Evolutionary conservation across 2,888 invertebrate species (phyloP), one percentile per base, ranked within the genome.

Genomic region (Philereme transversata): DNA sequence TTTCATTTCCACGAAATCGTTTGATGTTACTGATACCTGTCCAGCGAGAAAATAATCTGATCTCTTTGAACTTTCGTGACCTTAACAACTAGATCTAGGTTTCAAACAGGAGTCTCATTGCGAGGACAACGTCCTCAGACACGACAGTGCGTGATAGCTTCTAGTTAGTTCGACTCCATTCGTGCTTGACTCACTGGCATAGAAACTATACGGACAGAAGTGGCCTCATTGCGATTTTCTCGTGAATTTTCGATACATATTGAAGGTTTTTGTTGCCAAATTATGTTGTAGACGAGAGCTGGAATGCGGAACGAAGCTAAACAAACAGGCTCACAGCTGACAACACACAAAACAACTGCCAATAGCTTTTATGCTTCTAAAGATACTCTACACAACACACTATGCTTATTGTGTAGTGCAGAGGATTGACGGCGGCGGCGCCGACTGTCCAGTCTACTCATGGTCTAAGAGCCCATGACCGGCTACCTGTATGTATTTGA

Each of bases 71-170:
- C 22, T 22, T 22, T 4, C 4, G 45, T 11, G 11, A 2, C 5
- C 22, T 45, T 47, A 57, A 51, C 11, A 57, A 51, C 45, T 51
- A 57, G 50, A 50, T 57, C 33, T 50, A 40, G 38, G 40, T 40
- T 10, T 35, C 11, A 10, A 43, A 43, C 40, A 10, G 49, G 44
- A 52, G 44, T 38, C 38, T 33, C 38, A 7, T 47, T 22, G 43
- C 36, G 60, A 51, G 52, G 52, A 52, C 52, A 61, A 51, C 56
- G 44, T 52, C 61, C 61, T 55, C 48, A 44, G 36, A 10, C 51
- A 51, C 43, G 43, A 10, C 44, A 44, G 44, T 44, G 57, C 51
- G 51, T 40, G 57, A 40, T 51, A 4, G 40, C 51, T 46, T 41
- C 40, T 22, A 47, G 46, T 51, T 38, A 10, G 46, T 56, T 44